Conservation (phyloP, 2,797 vertebrate species). For the Fringilla coelebs region DNA sequence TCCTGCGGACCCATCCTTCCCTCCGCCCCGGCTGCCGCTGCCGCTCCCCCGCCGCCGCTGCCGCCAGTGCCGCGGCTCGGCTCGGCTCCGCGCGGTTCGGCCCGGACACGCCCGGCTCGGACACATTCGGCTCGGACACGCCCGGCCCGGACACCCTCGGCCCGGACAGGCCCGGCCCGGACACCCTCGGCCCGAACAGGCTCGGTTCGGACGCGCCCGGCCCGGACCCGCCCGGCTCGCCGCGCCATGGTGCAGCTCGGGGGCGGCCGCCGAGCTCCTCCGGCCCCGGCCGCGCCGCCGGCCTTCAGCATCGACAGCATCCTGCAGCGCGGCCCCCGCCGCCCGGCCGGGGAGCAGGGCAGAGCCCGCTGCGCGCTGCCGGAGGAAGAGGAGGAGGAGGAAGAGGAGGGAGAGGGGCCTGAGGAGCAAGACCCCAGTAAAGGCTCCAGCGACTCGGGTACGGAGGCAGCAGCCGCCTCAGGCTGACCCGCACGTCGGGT, state of each 20-base stretch:
- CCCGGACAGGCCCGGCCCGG: background rate
- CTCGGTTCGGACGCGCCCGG: background rate
- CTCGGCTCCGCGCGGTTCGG: background rate
- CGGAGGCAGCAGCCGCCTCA: background rate
- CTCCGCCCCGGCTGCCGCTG: background rate
- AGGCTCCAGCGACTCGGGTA: conserved; percentile 27
- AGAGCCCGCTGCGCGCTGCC: background rate
- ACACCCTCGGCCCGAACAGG: too few relatives aligned
- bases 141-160: too few relatives aligned
- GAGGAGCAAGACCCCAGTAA: background rate
- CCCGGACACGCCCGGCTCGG: too few relatives aligned
- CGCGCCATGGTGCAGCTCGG: conserved; percentile 10
- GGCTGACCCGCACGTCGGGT: background rate
- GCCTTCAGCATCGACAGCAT: conserved; percentile 65
- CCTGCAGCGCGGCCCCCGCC: conserved; percentile 14
- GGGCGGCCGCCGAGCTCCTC: background rate
- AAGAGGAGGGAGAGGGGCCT: conserved; percentile 2
- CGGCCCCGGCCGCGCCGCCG: background rate
- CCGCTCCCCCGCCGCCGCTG: background rate
- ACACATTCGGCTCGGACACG: too few relatives aligned
- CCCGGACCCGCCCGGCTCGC: background rate
- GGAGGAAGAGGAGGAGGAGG: background rate
- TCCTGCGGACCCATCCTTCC: background rate
- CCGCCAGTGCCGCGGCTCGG: background rate
- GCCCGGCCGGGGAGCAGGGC: background rate